A percentile compares a stretch with the other conserved stretches of the same genome.
phyloP scores from a whole-genome alignment of 2,113 vertebrate genomes.

The Zapus hudsonius region DNA sequence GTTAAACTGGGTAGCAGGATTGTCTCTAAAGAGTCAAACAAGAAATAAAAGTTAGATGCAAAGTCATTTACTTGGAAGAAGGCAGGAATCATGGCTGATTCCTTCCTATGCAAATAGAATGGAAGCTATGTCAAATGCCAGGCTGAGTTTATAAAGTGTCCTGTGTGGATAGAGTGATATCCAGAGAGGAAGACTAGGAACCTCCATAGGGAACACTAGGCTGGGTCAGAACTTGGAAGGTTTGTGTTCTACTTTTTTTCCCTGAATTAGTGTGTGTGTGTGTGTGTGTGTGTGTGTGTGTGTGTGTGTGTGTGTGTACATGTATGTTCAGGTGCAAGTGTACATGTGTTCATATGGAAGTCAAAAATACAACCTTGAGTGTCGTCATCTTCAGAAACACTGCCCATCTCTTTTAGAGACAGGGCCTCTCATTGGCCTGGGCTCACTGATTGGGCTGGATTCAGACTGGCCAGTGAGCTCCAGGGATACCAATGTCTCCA shows the following conservation, averaged over 20 bases:
- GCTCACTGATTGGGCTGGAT: too few species aligned
- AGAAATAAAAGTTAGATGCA: slow-evolving; percentile 68
- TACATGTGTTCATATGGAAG: too few species aligned
- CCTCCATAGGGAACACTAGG: background rate
- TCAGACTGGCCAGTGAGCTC: too few species aligned
- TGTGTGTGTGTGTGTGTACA: too few species aligned
- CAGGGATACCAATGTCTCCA: too few species aligned
- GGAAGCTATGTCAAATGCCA: background rate
- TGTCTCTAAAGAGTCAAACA: slow-evolving; percentile 86
- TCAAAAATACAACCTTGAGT: too few species aligned
- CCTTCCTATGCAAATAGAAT: background rate
- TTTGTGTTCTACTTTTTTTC: background rate
- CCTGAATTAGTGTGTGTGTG: too few species aligned
- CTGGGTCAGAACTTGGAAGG: background rate
- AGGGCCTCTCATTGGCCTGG: too few species aligned
- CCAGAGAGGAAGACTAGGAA: background rate
- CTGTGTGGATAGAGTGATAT: background rate
- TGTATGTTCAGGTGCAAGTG: too few species aligned
- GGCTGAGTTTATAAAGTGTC: background rate
- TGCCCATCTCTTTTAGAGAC: too few species aligned
- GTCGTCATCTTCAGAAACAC: too few species aligned
- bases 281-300: too few species aligned
- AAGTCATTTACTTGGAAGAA: slow-evolving; percentile 37
- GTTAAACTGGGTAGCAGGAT: slow-evolving; percentile 93
- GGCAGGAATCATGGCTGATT: background rate